A percentile compares a stretch with the other conserved stretches of the same genome.
phyloP scores from a whole-genome alignment of 2,888 invertebrate genomes.

The Protonemura montana region DNA sequence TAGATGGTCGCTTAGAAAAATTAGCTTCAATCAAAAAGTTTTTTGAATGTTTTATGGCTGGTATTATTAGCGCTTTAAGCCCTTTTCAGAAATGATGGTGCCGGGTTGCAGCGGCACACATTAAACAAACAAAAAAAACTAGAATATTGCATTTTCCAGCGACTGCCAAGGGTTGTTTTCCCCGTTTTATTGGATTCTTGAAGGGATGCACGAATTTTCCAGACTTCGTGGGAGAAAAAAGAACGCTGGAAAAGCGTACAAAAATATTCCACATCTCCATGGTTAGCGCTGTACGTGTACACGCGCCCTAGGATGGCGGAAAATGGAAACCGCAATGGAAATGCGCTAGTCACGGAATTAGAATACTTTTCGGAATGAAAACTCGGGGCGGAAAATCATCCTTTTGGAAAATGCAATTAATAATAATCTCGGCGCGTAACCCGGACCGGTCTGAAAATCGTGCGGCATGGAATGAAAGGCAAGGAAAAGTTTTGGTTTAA shows the following conservation, averaged over 20 bases:
- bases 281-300: background rate
- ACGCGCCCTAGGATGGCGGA: too few relatives aligned
- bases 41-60: background rate
- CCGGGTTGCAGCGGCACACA: background rate
- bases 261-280: background rate
- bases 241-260: background rate
- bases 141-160: background rate
- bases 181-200: background rate
- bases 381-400: background rate
- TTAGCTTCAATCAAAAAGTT: conserved; percentile 9
- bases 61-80: background rate
- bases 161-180: background rate
- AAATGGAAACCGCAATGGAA: background rate
- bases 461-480: background rate
- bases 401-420: conserved; percentile 12
- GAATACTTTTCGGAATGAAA: background rate
- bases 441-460: background rate
- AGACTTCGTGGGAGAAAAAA: background rate
- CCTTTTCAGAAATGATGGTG: background rate
- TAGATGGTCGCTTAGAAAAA: background rate
- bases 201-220: background rate
- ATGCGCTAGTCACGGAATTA: background rate
- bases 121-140: background rate
- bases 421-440: background rate
- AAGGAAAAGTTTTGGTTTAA: background rate